Base-by-base conservation (phyloP, 2,113 vertebrate genomes). In the Crocuta crocuta region DNA sequence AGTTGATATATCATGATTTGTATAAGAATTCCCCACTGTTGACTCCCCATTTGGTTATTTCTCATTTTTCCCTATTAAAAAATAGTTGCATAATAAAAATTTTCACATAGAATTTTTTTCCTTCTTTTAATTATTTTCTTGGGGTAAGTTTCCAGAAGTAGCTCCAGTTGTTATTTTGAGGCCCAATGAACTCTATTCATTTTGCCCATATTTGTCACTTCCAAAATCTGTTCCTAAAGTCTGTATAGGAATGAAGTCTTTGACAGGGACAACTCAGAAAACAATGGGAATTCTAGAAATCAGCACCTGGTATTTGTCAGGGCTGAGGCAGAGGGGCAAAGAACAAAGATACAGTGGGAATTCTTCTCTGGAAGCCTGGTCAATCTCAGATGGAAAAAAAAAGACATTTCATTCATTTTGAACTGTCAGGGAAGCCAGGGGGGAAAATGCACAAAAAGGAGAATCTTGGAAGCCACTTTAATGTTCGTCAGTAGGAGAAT, bases 271-370 rank as follows among this genome's bases (percentile, higher is more conserved):
- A 61, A 83, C 35, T 58, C 89, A 84, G 92, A 90, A 94, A 96
- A 97, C 95, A 97, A 98, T 96, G 39, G 10, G 24, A 92, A 95
- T 95, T 71, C 45, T 94, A 76, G 87, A 91, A 92, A 89, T 78
- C 9, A 55, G 68, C 28, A 76, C 96, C 97, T 98, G 97, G 97
- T 90, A 76, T 95, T 96, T 96, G 68, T 98, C 96, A 96, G 35
- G 15, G 80, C 65, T 86, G 88, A 97, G 63, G 80, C 70, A 80
- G 71, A 89, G 74, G 88, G 70, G 86, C 70, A 95, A 53, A 93
- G 90, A 96, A 97, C 79, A 97, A 92, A 96, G 83, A 92, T 88
- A 91, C 8, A 91, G n/a, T 15, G 74, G 86, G 80, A 94, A 96
- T 97, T 92, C 87, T 92, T 95, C 87, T 97, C 55, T 87, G 79